Percentiles rank a stretch among this genome's conserved stretches.
Conservation (phyloP, 1,140 invertebrate species). For the Gonatopus flavifemur region DNA sequence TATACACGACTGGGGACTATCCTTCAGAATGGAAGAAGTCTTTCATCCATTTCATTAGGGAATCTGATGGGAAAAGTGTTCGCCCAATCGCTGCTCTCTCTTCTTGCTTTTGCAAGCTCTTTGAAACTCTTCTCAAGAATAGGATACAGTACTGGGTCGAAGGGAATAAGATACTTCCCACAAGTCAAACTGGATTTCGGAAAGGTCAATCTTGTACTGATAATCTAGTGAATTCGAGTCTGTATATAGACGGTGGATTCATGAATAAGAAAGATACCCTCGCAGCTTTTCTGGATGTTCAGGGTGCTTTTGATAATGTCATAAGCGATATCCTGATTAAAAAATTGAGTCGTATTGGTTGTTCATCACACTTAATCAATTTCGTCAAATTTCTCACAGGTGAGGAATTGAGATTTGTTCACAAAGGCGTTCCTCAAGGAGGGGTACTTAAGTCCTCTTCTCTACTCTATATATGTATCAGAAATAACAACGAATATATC, state of each 20-base stretch:
- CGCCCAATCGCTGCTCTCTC: too few relatives aligned
- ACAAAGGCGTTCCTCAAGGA: neutral
- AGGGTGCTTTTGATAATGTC: neutral
- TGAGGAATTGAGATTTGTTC: neutral
- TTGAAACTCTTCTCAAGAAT: too few relatives aligned
- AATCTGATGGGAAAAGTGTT: too few relatives aligned
- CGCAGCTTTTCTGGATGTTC: neutral
- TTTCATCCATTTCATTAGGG: too few relatives aligned
- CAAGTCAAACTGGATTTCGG: too few relatives aligned
- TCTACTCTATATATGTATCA: neutral
- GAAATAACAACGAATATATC: neutral
- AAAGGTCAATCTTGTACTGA: too few relatives aligned
- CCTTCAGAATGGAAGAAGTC: too few relatives aligned
- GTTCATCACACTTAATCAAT: neutral
- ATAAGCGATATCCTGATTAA: neutral
- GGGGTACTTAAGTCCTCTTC: neutral
- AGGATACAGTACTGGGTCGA: too few relatives aligned
- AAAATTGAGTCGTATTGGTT: neutral
- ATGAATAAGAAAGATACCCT: neutral
- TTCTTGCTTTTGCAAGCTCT: too few relatives aligned
- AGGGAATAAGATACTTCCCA: too few relatives aligned
- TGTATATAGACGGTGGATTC: neutral
- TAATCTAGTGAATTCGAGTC: too few relatives aligned
- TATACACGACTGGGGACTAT: too few relatives aligned
- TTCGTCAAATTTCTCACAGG: neutral